Percentiles rank a stretch among this genome's conserved stretches.
Evolutionary conservation across 2,888 invertebrate genomes (phyloP).

Genomic region (Drosophila recens): DNA sequence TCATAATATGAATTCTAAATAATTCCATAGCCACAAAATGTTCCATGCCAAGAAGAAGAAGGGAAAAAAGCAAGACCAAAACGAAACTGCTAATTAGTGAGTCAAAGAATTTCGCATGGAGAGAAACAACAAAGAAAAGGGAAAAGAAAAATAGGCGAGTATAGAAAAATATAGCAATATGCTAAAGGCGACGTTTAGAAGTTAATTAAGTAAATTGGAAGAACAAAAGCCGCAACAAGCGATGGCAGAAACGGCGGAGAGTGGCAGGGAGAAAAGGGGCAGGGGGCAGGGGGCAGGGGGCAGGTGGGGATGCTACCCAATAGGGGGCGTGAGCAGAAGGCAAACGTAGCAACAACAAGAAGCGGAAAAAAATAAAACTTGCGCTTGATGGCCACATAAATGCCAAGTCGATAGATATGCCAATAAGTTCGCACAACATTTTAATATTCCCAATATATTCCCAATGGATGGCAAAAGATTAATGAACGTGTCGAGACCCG

Average conservation of each 20-base stretch:
- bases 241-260: neutral
- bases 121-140: slow-evolving; percentile 19
- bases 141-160: slow-evolving; percentile 41
- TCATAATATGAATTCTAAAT: slow-evolving; percentile 3
- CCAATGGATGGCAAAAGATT: slow-evolving; percentile 61
- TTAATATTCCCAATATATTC: slow-evolving; percentile 37
- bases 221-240: slow-evolving; percentile 56
- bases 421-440: slow-evolving; percentile 61
- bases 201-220: slow-evolving; percentile 77
- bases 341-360: neutral
- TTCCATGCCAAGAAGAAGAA: slow-evolving; percentile 1
- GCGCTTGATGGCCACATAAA: slow-evolving; percentile 21
- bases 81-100: slow-evolving; percentile 71
- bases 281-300: too few species aligned
- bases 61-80: slow-evolving; percentile 38
- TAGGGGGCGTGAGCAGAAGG: slow-evolving; percentile 24
- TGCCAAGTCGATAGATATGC: slow-evolving; percentile 20
- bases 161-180: slow-evolving; percentile 46
- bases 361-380: too few species aligned
- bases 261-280: too few species aligned
- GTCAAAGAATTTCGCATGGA: slow-evolving; percentile 58
- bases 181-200: slow-evolving; percentile 78
- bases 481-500: slow-evolving; percentile 57
- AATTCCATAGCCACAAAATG: slow-evolving; percentile 10
- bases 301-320: slow-evolving; percentile 9